phyloP scores from a whole-genome alignment of 2,113 vertebrate genomes.

The Nibea albiflora region DNA sequence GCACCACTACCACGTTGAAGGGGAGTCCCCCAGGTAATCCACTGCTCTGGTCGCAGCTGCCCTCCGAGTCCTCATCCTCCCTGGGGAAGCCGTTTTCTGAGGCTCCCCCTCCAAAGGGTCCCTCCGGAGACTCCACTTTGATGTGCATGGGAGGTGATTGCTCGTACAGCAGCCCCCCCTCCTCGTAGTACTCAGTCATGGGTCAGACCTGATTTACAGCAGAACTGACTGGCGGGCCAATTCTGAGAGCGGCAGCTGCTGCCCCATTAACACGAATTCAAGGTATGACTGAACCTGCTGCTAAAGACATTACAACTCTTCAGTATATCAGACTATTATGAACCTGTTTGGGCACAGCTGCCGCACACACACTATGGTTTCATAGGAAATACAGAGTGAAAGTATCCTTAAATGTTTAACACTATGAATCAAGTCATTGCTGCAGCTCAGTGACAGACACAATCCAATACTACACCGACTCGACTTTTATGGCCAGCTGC shows the following conservation, averaged over 20 bases:
- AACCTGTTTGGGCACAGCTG: conserved; percentile 17
- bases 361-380: conserved; percentile 18
- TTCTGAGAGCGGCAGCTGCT: conserved; percentile 70
- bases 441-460: background rate
- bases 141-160: conserved; percentile 89
- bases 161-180: conserved; percentile 88
- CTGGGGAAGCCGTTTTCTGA: conserved; percentile 86
- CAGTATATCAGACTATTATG: conserved; percentile 9
- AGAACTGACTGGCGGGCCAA: conserved; percentile 79
- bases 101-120: conserved; percentile 82
- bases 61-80: conserved; percentile 86
- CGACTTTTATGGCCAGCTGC: conserved; percentile 13
- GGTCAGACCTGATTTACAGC: conserved; percentile 78
- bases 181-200: conserved; percentile 89
- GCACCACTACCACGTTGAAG: conserved; percentile 88
- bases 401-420: background rate
- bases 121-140: conserved; percentile 89
- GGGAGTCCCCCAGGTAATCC: conserved; percentile 82
- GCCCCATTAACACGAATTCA: conserved; percentile 74
- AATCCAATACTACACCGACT: background rate
- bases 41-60: conserved; percentile 82
- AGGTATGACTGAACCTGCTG: conserved; percentile 7
- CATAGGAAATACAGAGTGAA: background rate
- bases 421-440: conserved; percentile 6
- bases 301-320: conserved; percentile 30